Percentiles rank a stretch among this genome's conserved stretches.
Evolutionary conservation across 2,888 invertebrate genomes (phyloP).

Genomic region (Hololepta plana): DNA sequence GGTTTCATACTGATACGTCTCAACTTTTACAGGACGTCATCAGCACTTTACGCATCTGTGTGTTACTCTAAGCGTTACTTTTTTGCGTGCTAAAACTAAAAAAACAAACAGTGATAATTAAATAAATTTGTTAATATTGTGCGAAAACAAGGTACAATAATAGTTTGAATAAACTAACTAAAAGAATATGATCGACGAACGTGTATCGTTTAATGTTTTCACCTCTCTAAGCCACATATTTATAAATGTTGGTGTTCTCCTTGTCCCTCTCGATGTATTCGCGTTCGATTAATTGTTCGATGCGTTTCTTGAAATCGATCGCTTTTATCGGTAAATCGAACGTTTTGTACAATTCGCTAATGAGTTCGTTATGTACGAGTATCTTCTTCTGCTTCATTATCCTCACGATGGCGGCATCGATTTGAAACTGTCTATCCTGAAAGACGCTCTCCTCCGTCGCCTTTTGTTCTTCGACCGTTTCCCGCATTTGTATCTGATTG

Average conservation of each 20-base stretch:
- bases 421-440: constrained; percentile 96
- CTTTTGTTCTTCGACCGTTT: constrained; percentile 72
- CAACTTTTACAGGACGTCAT: too few species aligned
- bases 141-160: too few species aligned
- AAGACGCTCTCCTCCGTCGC: constrained; percentile 93
- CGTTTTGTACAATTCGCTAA: constrained; percentile 88
- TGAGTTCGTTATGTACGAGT: constrained; percentile 81
- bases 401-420: constrained; percentile 95
- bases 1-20: too few species aligned
- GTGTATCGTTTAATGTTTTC: too few species aligned
- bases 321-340: constrained; percentile 97
- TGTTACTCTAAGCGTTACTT: too few species aligned
- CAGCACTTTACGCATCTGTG: too few species aligned
- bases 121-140: too few species aligned
- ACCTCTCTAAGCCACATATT: constrained; percentile 91
- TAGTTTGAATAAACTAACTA: too few species aligned
- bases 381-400: constrained; percentile 98
- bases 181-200: too few species aligned
- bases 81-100: too few species aligned
- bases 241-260: constrained; percentile 82
- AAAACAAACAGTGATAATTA: too few species aligned
- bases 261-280: constrained; percentile 97
- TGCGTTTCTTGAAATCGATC: constrained; percentile 91
- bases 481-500: constrained; percentile 77
- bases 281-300: constrained; percentile 92